Percentiles rank a stretch among this genome's conserved stretches.
Conservation (phyloP, 2,113 vertebrate genomes). For the Chitala chitala region DNA sequence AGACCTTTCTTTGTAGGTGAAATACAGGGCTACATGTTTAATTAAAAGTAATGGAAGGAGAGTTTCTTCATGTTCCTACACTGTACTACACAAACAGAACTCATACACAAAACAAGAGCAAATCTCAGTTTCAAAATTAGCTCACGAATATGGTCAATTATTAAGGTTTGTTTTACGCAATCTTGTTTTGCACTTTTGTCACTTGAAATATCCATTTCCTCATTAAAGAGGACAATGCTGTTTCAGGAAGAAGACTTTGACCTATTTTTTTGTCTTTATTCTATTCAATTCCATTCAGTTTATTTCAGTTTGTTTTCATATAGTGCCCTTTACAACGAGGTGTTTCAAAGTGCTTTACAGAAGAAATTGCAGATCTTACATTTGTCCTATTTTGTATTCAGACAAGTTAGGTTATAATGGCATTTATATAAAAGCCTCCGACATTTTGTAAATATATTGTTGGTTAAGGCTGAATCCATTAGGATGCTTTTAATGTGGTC, state of each 20-base stretch:
- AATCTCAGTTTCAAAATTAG: background rate
- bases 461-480: background rate
- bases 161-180: background rate
- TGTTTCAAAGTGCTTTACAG: no score
- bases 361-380: no score
- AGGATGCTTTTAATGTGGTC: background rate
- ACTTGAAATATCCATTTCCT: background rate
- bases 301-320: no score
- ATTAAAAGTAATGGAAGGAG: no score
- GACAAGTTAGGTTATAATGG: background rate
- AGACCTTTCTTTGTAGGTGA: no score
- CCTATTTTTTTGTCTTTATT: background rate
- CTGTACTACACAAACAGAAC: no score
- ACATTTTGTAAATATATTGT: background rate
- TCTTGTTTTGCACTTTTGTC: slow-evolving; percentile 3
- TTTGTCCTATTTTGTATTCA: slow-evolving; percentile 9
- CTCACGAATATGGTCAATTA: background rate
- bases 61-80: no score
- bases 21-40: no score
- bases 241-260: no score
- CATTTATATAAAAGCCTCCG: background rate
- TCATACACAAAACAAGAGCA: background rate
- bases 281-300: no score
- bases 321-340: no score
- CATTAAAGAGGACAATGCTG: background rate